Evolutionary conservation across 1,140 invertebrate genomes (phyloP).

Genomic region (Helicoverpa armigera): DNA sequence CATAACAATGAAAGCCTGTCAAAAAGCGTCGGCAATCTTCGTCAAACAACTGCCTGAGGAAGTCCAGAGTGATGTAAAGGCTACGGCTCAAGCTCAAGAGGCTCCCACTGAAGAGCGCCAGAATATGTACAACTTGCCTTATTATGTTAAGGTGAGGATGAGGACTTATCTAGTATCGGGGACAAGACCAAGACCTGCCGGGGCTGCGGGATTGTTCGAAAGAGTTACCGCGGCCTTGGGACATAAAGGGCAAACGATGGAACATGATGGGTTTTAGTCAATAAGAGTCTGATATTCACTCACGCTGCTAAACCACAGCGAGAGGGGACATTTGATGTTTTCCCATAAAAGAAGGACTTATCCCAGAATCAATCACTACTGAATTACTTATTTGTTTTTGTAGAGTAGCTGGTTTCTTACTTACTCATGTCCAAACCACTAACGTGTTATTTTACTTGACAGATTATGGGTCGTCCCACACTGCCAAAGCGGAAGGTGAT

Average conservation of each 20-base stretch:
- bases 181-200: no score
- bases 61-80: neutral
- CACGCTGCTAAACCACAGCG: no score
- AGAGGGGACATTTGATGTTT: no score
- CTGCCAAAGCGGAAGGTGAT: conserved; percentile 67
- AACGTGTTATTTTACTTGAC: neutral
- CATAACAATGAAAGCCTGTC: neutral
- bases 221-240: no score
- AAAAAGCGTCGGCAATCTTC: neutral
- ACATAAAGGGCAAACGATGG: no score
- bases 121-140: conserved; percentile 21
- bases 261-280: no score
- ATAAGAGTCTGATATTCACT: no score
- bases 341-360: no score
- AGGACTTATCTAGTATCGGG: neutral
- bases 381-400: no score
- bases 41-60: neutral
- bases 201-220: no score
- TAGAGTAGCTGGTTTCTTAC: no score
- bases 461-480: conserved; percentile 67
- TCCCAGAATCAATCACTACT: no score
- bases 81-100: neutral
- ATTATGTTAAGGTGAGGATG: conserved; percentile 23
- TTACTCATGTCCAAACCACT: neutral
- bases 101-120: neutral